Conservation (phyloP, 2,113 vertebrate genomes). For the mouse (Mus musculus) region GRCm39 chr15:93122501-93123000, state of each 20-base stretch:
- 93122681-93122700: slow-evolving; percentile 60
- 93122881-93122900: not conserved
- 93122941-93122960: not conserved
- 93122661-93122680: not conserved
- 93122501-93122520: not conserved
- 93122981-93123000: not conserved
- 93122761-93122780: slow-evolving; percentile 75
- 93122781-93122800: slow-evolving; percentile 66
- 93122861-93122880: not conserved
- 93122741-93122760: slow-evolving; percentile 72
- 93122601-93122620: not conserved
- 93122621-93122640: not conserved
- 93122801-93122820: slow-evolving; percentile 57
- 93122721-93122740: slow-evolving; percentile 58
- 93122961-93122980: slow-evolving; percentile 9
- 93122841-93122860: slow-evolving; percentile 32
- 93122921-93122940: not conserved
- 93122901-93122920: not conserved
- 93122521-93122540: not conserved
- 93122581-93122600: not conserved
- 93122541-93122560: not conserved
- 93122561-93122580: slow-evolving; percentile 14
- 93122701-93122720: slow-evolving; percentile 51
- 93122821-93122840: slow-evolving; percentile 66
- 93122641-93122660: slow-evolving; percentile 33